A percentile compares a stretch with the other conserved stretches of the same genome.
phyloP scores from a whole-genome alignment of 2,797 vertebrate genomes.

The Chelon labrosus region DNA sequence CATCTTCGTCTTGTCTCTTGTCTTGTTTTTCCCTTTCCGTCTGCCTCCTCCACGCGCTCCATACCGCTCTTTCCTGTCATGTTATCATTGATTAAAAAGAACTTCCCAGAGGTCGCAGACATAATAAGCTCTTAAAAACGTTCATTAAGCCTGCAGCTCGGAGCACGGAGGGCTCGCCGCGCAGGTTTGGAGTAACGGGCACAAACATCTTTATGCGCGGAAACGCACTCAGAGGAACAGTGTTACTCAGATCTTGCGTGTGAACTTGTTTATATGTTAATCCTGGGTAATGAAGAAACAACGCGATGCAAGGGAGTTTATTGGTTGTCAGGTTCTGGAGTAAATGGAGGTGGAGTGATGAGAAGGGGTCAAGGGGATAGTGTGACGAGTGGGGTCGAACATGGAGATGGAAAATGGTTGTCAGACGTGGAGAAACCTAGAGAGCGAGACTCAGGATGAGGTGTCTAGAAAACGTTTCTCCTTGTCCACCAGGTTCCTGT shows the following conservation, averaged over 20 bases:
- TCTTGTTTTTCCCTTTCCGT: not conserved
- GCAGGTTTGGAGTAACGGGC: conserved; percentile 12
- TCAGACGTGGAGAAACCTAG: too few relatives aligned
- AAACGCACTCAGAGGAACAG: not conserved
- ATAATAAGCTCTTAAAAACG: conserved; percentile 45
- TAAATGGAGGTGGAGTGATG: too few relatives aligned
- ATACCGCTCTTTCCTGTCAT: conserved; percentile 19
- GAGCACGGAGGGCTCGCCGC: not conserved
- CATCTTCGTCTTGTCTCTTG: conserved; percentile 38
- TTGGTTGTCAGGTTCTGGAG: too few relatives aligned
- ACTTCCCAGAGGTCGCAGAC: conserved; percentile 32
- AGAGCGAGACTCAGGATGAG: too few relatives aligned
- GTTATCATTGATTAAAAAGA: conserved; percentile 54
- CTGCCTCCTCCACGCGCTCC: not conserved
- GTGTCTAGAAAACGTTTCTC: too few relatives aligned
- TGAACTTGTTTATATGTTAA: not conserved
- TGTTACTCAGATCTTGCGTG: not conserved
- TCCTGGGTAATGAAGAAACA: not conserved
- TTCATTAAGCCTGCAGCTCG: conserved; percentile 37
- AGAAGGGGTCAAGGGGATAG: too few relatives aligned
- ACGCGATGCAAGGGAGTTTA: too few relatives aligned
- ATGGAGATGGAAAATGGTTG: too few relatives aligned
- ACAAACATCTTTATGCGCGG: not conserved
- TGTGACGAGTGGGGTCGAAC: too few relatives aligned
- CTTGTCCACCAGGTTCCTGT: too few relatives aligned